Evolutionary conservation across 1,140 invertebrate genomes (phyloP), one percentile per base, ranked within the genome.

Genomic region (Drosophila pseudoobscura): DNA sequence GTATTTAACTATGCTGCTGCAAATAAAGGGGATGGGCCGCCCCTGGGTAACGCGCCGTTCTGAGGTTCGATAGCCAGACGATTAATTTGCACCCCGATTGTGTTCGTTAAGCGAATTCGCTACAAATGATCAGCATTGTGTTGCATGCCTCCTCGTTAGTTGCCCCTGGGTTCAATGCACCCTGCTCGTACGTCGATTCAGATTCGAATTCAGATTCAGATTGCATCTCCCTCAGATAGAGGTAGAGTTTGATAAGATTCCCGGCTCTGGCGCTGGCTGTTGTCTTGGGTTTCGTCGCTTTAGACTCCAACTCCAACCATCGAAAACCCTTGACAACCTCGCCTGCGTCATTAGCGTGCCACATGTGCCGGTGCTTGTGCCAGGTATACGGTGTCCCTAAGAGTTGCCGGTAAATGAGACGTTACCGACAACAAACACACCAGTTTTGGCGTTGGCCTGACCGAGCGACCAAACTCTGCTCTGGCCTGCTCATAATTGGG

Each of bases 81-180:
- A 82, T 66, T 82, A 75, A 58, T 82, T 78, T 69, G 79, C 79
- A 82, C 70, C 75, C 75, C 53, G 56, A 44, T 69, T 52, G 47
- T 62, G 13, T 26, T 43, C 50, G 11, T 39, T 11, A 52, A 17
- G 44, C 49, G 50, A 66, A 61, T 73, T 73, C 41, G 75, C 75
- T 45, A 78, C 75, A 65, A 74, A 64, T 74, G 53, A 64, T 74
- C 59, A 20, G 53, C 39, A 65, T 74, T 74, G 51, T 57, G 54
- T 72, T 44, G 8, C 39, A 47, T 39, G 47, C 35, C 1, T 11
- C n/a, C 51, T 53, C 17, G 51, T 35, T 20, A 50, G 41, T n/a
- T 51, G 35, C 24, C 39, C 5, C 35, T 20, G 47, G 35, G 70
- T 54, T 73, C 69, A 73, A 41, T 73, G 70, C 57, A 56, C 70